phyloP scores from a whole-genome alignment of 2,113 vertebrate genomes.

The Sturnira hondurensis region DNA sequence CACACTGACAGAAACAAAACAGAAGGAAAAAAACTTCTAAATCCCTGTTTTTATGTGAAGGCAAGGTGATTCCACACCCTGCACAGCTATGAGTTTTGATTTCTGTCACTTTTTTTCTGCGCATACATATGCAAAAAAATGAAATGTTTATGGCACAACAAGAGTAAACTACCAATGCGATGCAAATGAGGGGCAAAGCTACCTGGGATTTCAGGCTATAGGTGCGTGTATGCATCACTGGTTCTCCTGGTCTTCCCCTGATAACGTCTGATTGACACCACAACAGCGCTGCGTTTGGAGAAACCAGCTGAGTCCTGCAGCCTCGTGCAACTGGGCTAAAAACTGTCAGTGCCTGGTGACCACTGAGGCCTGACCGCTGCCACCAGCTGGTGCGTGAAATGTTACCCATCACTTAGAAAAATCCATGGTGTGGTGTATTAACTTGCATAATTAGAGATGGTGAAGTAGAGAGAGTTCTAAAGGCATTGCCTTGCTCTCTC shows the following conservation, averaged over 20 bases:
- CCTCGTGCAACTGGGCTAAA: constrained; percentile 30
- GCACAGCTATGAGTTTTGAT: not conserved
- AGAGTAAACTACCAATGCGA: not conserved
- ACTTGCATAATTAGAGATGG: constrained; percentile 65
- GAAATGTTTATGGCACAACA: constrained; percentile 28
- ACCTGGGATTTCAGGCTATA: constrained; percentile 13
- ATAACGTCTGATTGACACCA: constrained; percentile 64
- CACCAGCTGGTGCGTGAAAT: constrained; percentile 38
- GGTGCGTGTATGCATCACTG: constrained; percentile 52
- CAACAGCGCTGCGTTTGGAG: constrained; percentile 41
- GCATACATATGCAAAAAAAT: constrained; percentile 39
- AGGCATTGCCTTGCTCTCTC: not conserved
- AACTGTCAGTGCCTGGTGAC: constrained; percentile 52
- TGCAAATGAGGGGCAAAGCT: constrained; percentile 3
- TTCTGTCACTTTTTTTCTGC: not conserved
- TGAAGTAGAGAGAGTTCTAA: not conserved
- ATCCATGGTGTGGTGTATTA: not conserved
- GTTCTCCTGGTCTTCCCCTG: constrained; percentile 54
- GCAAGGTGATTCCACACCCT: not conserved
- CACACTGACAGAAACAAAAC: not conserved
- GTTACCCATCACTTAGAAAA: constrained; percentile 49
- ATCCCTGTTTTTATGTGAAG: not conserved
- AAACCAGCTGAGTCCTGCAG: constrained; percentile 46
- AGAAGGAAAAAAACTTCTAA: not conserved
- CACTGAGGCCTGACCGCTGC: constrained; percentile 66